Conservation (phyloP, 2,797 vertebrate species). For the Chaetodon trifasciatus region DNA sequence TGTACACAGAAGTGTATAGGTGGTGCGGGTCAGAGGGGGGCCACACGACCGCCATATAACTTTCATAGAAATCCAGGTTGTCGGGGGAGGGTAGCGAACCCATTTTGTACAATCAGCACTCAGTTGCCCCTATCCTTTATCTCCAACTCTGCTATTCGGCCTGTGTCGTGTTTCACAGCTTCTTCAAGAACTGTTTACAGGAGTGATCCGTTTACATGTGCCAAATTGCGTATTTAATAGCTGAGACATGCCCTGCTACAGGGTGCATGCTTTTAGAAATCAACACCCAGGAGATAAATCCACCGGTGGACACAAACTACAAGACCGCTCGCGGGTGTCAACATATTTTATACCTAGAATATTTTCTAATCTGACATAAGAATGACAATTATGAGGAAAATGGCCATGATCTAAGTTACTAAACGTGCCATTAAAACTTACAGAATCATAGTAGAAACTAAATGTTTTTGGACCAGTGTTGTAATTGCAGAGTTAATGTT, state of each 20-base stretch:
- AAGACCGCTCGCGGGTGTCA: constrained; percentile 60
- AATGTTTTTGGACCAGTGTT: neutral
- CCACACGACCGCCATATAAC: constrained; percentile 48
- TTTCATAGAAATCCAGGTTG: constrained; percentile 74
- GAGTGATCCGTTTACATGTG: constrained; percentile 85
- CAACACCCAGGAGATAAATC: constrained; percentile 87
- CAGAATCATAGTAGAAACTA: neutral
- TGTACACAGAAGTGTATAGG: constrained; percentile 56
- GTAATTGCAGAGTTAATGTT: neutral
- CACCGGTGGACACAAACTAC: constrained; percentile 75
- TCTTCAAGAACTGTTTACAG: constrained; percentile 85
- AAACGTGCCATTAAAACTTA: neutral
- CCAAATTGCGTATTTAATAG: constrained; percentile 85
- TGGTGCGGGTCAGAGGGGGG: constrained; percentile 37
- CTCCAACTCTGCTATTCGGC: constrained; percentile 84
- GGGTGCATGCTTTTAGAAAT: constrained; percentile 87
- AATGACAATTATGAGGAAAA: too few relatives aligned
- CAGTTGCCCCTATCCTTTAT: constrained; percentile 81
- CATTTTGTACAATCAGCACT: constrained; percentile 80
- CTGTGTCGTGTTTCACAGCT: constrained; percentile 85
- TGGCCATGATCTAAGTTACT: too few relatives aligned
- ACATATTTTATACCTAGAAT: constrained; percentile 45
- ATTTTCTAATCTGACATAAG: constrained; percentile 8
- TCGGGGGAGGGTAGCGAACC: constrained; percentile 60
- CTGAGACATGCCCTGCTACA: constrained; percentile 77